Evolutionary conservation across 2,113 vertebrate species (phyloP), one percentile per base, ranked within the genome.

Genomic region (Scytalopus superciliaris): DNA sequence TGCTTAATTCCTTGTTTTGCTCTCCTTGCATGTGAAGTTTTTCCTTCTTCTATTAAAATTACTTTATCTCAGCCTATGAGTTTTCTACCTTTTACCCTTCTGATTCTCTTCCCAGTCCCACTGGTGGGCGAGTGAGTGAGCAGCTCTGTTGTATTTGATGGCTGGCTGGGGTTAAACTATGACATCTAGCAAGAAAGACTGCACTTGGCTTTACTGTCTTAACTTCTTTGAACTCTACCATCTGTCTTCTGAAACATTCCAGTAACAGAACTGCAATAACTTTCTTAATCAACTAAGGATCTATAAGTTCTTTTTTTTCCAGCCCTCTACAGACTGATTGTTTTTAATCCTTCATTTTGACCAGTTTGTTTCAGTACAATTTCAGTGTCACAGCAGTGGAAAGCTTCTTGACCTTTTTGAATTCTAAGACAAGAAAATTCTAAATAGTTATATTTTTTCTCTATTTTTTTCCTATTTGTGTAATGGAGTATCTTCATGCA

Each of bases 71-170:
- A 73, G 11, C 5, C 15, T 28, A 30, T 5, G 10, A 14, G 12
- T 52, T 45, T 80, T 59, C 7, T 50, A 3, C 15, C 23, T 52
- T 67, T 39, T 59, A 45, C 16, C 7, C 19, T 82, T 60, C 39
- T 12, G 7, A 3, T 39, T 45, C 23, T 82, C 10, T 60, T 23
- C 27, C n/a, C 24, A 8, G 14, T 53, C 13, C 15, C 33, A 3
- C 5, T 67, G 27, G 16, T 45, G 33, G 12, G 15, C 10, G 14
- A 50, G 7, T 24, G 10, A 45, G 7, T 14, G 21, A 79, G 11
- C 4, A 11, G 4, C 21, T 57, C 2, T 27, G 3, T 42, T 23
- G 33, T 11, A 5, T n/a, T 60, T 0, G 0, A 10, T n/a, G 23
- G 28, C 15, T 60, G 10, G 19, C 16, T 75, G 33, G 15, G 7